A percentile compares a stretch with the other conserved stretches of the same genome.
phyloP scores from a whole-genome alignment of 64 coral and sea anemone species.

The Pocillopora verrucosa region DNA sequence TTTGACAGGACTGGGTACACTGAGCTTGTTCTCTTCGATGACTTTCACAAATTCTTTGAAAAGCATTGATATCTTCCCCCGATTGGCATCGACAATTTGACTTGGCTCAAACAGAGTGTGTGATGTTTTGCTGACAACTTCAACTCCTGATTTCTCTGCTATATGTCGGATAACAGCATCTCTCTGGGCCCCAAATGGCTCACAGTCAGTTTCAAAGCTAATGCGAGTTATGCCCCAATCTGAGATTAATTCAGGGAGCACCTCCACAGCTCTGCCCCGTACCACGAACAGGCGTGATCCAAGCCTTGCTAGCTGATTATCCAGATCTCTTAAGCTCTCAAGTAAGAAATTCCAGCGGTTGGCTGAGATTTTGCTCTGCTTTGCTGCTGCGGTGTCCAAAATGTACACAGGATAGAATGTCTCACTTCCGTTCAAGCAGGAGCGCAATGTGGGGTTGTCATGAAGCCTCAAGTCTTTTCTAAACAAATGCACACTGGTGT shows the following conservation, averaged over 20 bases:
- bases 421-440: constrained; percentile 44
- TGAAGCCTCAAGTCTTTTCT: constrained; percentile 77
- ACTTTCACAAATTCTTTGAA: constrained; percentile 43
- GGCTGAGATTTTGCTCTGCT: constrained; percentile 59
- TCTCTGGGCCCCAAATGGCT: constrained; percentile 58
- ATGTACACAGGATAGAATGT: constrained; percentile 70
- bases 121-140: constrained; percentile 59
- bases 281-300: constrained; percentile 73
- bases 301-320: constrained; percentile 33
- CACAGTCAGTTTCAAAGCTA: constrained; percentile 70
- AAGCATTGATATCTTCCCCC: constrained; percentile 8
- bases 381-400: constrained; percentile 44
- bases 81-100: constrained; percentile 34
- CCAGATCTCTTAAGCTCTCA: constrained; percentile 55
- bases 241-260: constrained; percentile 49
- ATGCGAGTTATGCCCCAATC: constrained; percentile 51
- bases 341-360: constrained; percentile 76
- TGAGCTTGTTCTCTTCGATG: neutral
- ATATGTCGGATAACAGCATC: constrained; percentile 48
- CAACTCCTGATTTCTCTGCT: constrained; percentile 52
- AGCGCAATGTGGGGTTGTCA: constrained; percentile 65
- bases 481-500: constrained; percentile 70
- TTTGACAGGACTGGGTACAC: constrained; percentile 18
- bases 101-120: constrained; percentile 69
- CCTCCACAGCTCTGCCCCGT: constrained; percentile 53